phyloP scores from a whole-genome alignment of 2,888 invertebrate species.

The Patella caerulea region DNA sequence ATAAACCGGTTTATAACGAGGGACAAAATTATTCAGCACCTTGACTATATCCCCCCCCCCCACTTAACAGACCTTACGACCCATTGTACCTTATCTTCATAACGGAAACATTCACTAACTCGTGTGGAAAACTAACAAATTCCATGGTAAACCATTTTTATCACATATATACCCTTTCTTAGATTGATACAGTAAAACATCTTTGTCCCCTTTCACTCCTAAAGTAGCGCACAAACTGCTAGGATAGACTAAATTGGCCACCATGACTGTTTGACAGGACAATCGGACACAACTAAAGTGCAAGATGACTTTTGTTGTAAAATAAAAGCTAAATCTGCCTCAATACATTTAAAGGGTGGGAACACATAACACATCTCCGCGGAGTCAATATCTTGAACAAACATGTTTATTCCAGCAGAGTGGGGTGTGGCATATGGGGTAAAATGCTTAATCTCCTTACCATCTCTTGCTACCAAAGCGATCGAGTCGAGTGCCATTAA shows the following conservation, averaged over 20 bases:
- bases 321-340: neutral
- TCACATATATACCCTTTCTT: neutral
- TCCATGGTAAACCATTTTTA: neutral
- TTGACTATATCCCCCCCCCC: neutral
- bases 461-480: neutral
- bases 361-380: neutral
- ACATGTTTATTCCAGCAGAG: neutral
- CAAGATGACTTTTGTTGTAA: neutral
- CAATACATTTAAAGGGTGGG: neutral
- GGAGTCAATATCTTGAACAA: neutral
- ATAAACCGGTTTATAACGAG: neutral
- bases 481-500: neutral
- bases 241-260: neutral
- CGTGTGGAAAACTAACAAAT: neutral
- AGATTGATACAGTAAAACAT: neutral
- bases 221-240: neutral
- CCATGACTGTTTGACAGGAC: neutral
- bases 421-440: no score
- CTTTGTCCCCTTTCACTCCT: neutral
- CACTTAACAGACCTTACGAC: neutral
- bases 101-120: neutral
- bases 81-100: neutral
- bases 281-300: neutral
- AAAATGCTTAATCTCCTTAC: neutral
- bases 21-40: neutral